Base-by-base conservation (phyloP, 2,797 vertebrate genomes). In the Menidia menidia region DNA sequence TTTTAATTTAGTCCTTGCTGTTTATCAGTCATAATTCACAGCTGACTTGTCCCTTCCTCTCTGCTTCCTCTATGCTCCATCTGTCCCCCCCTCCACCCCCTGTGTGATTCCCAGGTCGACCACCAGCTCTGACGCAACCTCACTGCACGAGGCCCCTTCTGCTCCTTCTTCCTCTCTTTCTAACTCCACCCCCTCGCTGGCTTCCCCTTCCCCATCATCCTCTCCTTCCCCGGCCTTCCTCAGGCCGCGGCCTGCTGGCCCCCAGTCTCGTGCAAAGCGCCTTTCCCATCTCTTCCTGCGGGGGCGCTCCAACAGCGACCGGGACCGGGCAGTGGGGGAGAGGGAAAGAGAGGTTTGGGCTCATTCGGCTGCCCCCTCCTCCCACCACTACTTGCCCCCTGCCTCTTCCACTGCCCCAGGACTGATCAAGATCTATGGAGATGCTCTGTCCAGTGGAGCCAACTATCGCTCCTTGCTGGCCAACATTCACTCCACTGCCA, bases 221-320 rank as follows among this genome's bases (percentile, higher is more conserved):
- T 93, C 94, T 65, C 93, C 89, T 60, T 92, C 92, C 56, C 93
- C 93, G 25, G 91, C 94, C 79, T 93, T 94, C 81, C 93, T 95
- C 73, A 88, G 94, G 56, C 93, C 94, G 1, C 91, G 93, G 30
- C 91, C 94, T 6, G 93, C 90, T 51, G 92, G 79, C 71, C 80
- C 94, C 71, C 94, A 95, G 83, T 95, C 94, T 55, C 95, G 96
- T 4, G 93, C 96, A 70, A 97, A 98, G 84, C 96, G 96, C 47
- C 94, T 97, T 57, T 97, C 97, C 39, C 95, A 97, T 42, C 94
- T 98, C 52, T 95, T 98, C 85, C 94, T 94, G 77, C 89, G 93
- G 83, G 93, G 95, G 74, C 93, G 95, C 75, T 95, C 95, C 14
- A 94, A 95, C 80, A 96, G 92, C 18, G 96, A 95, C 88, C 80